Percentiles rank a stretch among this genome's conserved stretches.
Evolutionary conservation across 2,113 vertebrate species (phyloP).

Genomic region (Otus sunia): DNA sequence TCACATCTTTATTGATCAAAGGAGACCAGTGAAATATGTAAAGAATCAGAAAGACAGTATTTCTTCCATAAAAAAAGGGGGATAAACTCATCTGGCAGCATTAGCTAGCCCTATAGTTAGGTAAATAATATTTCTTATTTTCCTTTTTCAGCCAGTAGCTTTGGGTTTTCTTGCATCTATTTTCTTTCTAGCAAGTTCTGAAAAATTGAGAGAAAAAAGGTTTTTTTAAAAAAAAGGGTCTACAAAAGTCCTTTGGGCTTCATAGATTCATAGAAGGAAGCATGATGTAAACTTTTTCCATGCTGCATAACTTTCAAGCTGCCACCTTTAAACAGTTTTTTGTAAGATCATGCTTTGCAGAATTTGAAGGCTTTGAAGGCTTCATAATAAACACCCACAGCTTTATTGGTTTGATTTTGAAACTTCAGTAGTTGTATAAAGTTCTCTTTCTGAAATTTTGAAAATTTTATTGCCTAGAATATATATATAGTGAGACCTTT

Average conservation of each 20-base stretch:
- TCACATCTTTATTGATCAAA: neutral
- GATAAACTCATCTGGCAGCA: neutral
- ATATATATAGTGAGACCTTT: neutral
- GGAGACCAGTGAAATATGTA: neutral
- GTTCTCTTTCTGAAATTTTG: neutral
- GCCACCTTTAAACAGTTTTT: neutral
- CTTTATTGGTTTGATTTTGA: neutral
- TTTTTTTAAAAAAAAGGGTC: neutral
- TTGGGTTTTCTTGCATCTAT: neutral
- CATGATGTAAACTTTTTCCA: neutral
- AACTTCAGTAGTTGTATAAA: neutral
- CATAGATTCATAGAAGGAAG: neutral
- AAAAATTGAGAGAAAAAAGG: neutral
- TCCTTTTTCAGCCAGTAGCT: neutral
- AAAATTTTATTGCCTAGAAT: neutral
- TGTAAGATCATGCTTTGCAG: neutral
- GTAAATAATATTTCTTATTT: neutral
- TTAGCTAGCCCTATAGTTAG: neutral
- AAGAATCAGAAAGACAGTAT: neutral
- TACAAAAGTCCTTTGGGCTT: neutral
- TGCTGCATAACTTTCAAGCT: neutral
- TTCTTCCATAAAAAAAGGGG: neutral
- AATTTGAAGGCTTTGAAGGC: neutral
- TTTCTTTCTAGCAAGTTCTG: neutral
- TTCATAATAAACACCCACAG: neutral